These are phyloP conservation scores for Slavum lentiscoides DNA, from an alignment of 2,888 invertebrate genomes.

Conservation along the genomic window DNA sequence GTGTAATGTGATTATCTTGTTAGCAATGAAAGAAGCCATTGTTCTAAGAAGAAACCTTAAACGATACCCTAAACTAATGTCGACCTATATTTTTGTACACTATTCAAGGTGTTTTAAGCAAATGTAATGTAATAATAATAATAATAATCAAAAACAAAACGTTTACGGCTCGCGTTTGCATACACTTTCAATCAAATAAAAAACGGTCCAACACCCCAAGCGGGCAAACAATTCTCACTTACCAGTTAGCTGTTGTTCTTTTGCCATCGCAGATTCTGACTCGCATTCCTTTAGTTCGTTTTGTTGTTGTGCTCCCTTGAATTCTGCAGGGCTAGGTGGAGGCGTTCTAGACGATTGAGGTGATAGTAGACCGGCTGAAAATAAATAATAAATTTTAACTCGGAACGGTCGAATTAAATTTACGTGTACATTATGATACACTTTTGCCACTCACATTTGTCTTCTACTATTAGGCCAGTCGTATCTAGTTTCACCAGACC, in stretches of 20 bases:
- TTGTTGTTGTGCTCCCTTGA: conserved; percentile 58
- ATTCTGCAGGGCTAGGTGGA: conserved; percentile 73
- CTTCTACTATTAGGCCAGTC: conserved; percentile 30
- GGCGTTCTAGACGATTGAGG: conserved; percentile 68
- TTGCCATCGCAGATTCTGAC: not conserved
- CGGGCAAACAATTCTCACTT: conserved; percentile 20
- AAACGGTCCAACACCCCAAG: not conserved
- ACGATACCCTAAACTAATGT: conserved; percentile 38
- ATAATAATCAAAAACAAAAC: conserved; percentile 12
- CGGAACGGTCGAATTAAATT: not conserved
- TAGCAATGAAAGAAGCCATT: conserved; percentile 49
- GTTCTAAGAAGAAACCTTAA: conserved; percentile 48
- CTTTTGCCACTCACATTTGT: conserved; percentile 47
- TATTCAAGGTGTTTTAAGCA: conserved; percentile 5
- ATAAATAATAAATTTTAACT: conserved; percentile 39
- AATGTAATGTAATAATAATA: conserved; percentile 3
- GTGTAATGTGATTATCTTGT: conserved; percentile 50
- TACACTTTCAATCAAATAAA: conserved; percentile 31
- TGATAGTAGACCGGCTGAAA: conserved; percentile 65
- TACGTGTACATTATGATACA: not conserved
- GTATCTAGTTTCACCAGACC: conserved; percentile 56
- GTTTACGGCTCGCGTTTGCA: conserved; percentile 34
- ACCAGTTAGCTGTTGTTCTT: conserved; percentile 37
- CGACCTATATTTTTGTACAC: conserved; percentile 40
- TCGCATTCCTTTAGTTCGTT: conserved; percentile 23